Evolutionary conservation across 2,888 invertebrate species (phyloP).

Genomic region (Eulithis testata): DNA sequence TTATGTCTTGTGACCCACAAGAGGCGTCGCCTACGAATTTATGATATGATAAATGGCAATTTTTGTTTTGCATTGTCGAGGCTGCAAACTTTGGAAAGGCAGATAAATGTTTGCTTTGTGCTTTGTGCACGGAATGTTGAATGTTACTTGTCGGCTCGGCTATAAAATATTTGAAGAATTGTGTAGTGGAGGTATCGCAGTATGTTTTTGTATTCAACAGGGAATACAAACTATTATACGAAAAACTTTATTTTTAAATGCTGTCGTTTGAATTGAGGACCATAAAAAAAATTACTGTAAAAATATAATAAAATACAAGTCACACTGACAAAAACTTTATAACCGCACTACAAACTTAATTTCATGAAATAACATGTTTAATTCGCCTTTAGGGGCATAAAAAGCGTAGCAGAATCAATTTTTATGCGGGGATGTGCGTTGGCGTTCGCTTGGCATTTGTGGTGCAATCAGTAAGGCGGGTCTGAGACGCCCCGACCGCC

Average conservation of each 20-base stretch:
- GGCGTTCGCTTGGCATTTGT: slow-evolving; percentile 40
- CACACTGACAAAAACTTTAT: too few species aligned
- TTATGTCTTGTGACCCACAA: slow-evolving; percentile 69
- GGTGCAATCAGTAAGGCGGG: slow-evolving; percentile 67
- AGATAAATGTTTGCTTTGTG: slow-evolving; percentile 70
- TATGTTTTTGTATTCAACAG: slow-evolving; percentile 20
- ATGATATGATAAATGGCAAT: slow-evolving; percentile 74
- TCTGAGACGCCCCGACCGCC: slow-evolving; percentile 65
- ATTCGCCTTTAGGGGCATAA: slow-evolving; percentile 11
- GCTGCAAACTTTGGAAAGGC: slow-evolving; percentile 46
- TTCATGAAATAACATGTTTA: slow-evolving; percentile 9
- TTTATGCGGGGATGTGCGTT: slow-evolving; percentile 46
- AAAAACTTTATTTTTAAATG: slow-evolving; percentile 1
- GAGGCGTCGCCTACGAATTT: slow-evolving; percentile 63
- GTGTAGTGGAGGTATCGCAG: slow-evolving; percentile 22
- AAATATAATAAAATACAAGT: too few species aligned
- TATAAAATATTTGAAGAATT: slow-evolving; percentile 39
- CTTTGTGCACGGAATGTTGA: slow-evolving; percentile 50
- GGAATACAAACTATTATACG: background rate
- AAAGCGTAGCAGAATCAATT: slow-evolving; percentile 46
- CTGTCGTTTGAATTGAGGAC: background rate
- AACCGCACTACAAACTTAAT: slow-evolving; percentile 7
- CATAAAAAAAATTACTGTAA: too few species aligned
- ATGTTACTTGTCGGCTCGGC: slow-evolving; percentile 35
- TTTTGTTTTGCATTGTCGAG: slow-evolving; percentile 62